phyloP scores from a whole-genome alignment of 2,888 invertebrate species.

The Argyresthia goedartella region DNA sequence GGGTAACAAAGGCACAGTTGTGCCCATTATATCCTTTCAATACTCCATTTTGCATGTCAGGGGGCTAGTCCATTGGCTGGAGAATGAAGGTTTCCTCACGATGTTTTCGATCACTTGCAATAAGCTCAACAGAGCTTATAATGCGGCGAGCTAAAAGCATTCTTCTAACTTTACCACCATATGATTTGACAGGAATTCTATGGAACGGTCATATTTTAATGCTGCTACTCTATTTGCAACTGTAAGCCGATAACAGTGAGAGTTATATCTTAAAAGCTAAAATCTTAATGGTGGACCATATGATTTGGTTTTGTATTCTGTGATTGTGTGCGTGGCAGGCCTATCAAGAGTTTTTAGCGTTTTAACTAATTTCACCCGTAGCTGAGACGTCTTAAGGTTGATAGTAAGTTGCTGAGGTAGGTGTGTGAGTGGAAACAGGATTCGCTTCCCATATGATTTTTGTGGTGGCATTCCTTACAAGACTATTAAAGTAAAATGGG shows the following conservation, averaged over 20 bases:
- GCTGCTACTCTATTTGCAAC: too few relatives aligned
- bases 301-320: conserved; percentile 47
- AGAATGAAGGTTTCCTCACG: too few relatives aligned
- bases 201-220: conserved; percentile 11
- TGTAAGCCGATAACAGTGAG: too few relatives aligned
- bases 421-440: conserved; percentile 46
- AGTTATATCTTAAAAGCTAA: too few relatives aligned
- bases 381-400: accelerated
- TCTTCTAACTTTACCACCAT: conserved; percentile 18
- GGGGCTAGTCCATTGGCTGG: too few relatives aligned
- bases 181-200: conserved; percentile 23
- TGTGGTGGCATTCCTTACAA: conserved; percentile 51
- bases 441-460: conserved; percentile 62
- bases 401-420: conserved; percentile 10
- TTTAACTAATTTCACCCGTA: conserved; percentile 18
- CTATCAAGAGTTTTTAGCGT: not conserved
- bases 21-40: too few relatives aligned
- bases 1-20: too few relatives aligned
- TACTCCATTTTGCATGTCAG: too few relatives aligned
- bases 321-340: conserved; percentile 28
- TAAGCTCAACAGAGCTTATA: not conserved
- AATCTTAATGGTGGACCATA: conserved; percentile 26
- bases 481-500: not conserved
- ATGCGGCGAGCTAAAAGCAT: conserved; percentile 16
- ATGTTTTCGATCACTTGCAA: too few relatives aligned